Evolutionary conservation across 2,888 invertebrate genomes (phyloP), one percentile per base, ranked within the genome.

Genomic region (Aphidius colemani): DNA sequence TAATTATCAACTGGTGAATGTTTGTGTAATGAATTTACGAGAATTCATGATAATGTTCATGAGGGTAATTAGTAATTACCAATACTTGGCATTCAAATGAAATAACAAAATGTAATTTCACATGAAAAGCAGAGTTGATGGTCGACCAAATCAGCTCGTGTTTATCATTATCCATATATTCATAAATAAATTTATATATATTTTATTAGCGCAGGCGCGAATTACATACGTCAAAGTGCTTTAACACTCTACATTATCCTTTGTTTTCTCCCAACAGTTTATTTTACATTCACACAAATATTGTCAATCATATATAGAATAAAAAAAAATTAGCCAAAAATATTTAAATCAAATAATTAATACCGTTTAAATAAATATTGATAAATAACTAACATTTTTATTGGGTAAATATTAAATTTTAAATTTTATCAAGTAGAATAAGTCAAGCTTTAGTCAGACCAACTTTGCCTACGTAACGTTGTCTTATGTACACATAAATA

Each of bases 91-190:
- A 44, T 59, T 30, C 6, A 11, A 50, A 59, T 51, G 43, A 44
- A 59, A 59, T 59, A 59, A 59, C 18, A 40, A 43, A 51, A 51
- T 51, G 11, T 9, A 59, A 50, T 51, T 59, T 9, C 43, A 59
- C 18, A 50, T 1, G 1, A 51, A 13, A n/a, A 18, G n/a, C 40
- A n/a, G 10, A 48, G 5, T 18, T 50, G 18, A 18, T 49, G 41
- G 43, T 50, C 13, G 4, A n/a, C 13, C 41, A 49, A 18, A 7
- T n/a, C 18, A 18, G 9, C 43, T 10, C 18, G 50, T 43, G 43
- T 51, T 59, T 59, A 51, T 51, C 51, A 50, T 59, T 50, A 44
- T 44, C 50, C 43, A 43, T 40, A 53, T 8, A 59, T 59, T 7
- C 39, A 59, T 48, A 9, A 50, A 18, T 43, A 49, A 50, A 43